Base-by-base conservation (phyloP, 2,888 invertebrate species). In the Nymphalis c-album region DNA sequence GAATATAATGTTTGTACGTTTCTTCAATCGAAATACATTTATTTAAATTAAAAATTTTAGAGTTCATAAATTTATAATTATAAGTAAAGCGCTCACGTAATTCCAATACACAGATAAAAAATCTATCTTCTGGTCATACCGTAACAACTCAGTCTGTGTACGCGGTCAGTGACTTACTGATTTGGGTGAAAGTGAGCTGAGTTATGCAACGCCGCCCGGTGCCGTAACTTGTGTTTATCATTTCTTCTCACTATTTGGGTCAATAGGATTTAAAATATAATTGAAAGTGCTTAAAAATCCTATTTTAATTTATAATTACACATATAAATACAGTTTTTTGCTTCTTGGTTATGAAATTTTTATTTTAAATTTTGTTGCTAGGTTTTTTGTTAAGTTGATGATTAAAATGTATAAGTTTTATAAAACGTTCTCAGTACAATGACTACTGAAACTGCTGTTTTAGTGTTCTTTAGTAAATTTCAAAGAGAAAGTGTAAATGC, bases 171-270 rank as follows among this genome's bases (percentile, higher is more conserved):
- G 78, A 75, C 74, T 75, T 77, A 77, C 78, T 69, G 76, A 71
- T 74, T 77, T 76, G 67, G 77, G 80, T 75, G 80, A 80, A 80
- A 80, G 80, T 77, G 77, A 64, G 17, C 7, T 18, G 22, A 51
- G 61, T 69, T 67, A 69, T 40, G 53, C 51, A 66, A 67, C 20
- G 35, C 60, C 4, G 40, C 18, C 10, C 31, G 47, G 47, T 50
- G 45, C 26, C 22, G 50, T 60, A 55, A 45, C 69, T 66, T 50
- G 58, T 59, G 63, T 59, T 66, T 67, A 64, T 61, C 50, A 63
- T 63, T 68, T 45, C 13, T 40, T 40, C 55, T 57, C 18, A 40
- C 46, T 66, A 63, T 71, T 66, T 69, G 59, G 71, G 69, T 71
- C 71, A 71, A 71, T 69, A 66, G 69, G 69, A 69, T 64, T 63